Base-by-base conservation (phyloP, 2,113 vertebrate species). In the Tupaia tana region DNA sequence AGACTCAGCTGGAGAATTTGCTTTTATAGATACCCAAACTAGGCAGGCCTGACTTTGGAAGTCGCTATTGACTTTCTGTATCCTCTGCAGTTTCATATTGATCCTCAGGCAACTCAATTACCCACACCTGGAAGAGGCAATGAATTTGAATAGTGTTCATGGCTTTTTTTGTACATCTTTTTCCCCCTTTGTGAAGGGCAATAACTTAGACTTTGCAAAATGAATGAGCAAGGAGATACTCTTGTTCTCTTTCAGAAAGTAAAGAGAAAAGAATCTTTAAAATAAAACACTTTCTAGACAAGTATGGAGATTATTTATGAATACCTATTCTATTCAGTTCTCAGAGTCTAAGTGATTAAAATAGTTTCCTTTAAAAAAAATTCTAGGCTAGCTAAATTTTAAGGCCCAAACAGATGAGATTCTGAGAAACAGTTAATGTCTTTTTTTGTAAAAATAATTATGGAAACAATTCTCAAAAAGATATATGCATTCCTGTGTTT, bases 131-230 rank as follows among this genome's bases (percentile, higher is more conserved):
- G 82, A 94, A 98, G 93, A 97, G 78, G 97, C 96, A 95, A 97
- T 98, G 96, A 96, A 98, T 98, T 97, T 96, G 97, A 98, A 98
- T 97, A 97, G 96, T 96, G 97, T 96, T 96, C 93, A 75, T 96
- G 89, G 74, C 90, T 92, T 91, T 71, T 93, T 95, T 89, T 73
- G 92, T 94, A 93, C 4, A 88, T 88, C 87, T 52, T 86, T 95
- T 86, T 64, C 64, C 64, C 78, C 59, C 79, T 95, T 94, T 82
- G 90, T 96, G 97, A 96, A 97, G 95, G 96, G 81, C 96, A 94
- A 95, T 83, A 86, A 90, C 78, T 97, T 91, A 92, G 1, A 8
- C 31, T 88, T 87, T 89, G 66, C 73, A 95, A 94, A 97, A 74
- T 92, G 86, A 96, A 94, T 95, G 85, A 89, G 59, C 74, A 85